phyloP scores from a whole-genome alignment of 2,113 vertebrate genomes.

The Protobothrops mucrosquamatus region DNA sequence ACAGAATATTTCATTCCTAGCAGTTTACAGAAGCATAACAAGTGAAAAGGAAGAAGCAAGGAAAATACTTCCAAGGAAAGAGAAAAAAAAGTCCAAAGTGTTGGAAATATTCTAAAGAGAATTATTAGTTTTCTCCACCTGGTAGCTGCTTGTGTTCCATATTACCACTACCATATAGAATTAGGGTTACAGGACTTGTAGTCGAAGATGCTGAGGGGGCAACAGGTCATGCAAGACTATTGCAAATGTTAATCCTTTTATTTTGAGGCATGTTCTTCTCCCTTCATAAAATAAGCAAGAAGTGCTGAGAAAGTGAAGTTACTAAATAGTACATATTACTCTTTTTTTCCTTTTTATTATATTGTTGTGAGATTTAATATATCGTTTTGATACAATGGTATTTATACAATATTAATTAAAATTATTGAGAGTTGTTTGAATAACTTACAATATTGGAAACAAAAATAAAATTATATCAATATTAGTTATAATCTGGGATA shows the following conservation, averaged over 20 bases:
- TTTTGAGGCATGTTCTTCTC: neutral
- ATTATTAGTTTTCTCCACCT: neutral
- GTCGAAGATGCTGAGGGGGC: neutral
- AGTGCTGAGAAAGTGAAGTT: neutral
- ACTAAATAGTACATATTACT: neutral
- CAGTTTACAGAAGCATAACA: neutral
- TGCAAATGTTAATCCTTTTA: too few relatives aligned
- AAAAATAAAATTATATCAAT: neutral
- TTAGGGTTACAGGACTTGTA: neutral
- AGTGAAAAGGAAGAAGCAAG: neutral
- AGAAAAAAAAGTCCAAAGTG: neutral
- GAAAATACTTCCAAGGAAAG: neutral
- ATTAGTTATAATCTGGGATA: neutral
- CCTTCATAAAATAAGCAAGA: neutral
- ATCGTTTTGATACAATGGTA: neutral
- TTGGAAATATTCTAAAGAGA: neutral
- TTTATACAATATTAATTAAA: neutral
- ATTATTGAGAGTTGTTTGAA: neutral
- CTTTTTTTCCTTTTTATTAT: neutral
- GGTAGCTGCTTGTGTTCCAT: neutral
- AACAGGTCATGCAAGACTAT: neutral
- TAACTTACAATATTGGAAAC: neutral
- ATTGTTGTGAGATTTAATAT: neutral
- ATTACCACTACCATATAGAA: neutral
- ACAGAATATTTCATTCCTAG: neutral